phyloP scores from a whole-genome alignment of 1,140 invertebrate species.

The Mamestra configurata region DNA sequence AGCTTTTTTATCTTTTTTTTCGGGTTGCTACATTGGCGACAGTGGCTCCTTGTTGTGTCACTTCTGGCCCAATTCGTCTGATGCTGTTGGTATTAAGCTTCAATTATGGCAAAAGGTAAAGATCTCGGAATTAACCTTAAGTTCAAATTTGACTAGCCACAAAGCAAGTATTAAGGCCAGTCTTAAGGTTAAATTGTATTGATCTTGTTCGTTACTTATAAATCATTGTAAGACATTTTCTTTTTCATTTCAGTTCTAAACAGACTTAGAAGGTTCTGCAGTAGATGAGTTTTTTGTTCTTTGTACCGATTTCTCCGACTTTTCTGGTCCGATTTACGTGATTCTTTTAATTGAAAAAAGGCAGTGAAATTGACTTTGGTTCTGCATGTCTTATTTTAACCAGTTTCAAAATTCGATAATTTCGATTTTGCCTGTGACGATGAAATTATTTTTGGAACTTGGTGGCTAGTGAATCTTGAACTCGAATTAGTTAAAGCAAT shows the following conservation, averaged over 20 bases:
- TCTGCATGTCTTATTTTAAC: neutral
- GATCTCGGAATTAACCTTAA: conserved; percentile 59
- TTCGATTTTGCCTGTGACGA: no score
- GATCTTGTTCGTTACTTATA: conserved; percentile 6
- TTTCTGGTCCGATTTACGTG: neutral
- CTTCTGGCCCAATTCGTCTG: neutral
- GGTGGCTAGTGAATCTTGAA: neutral
- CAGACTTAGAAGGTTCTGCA: neutral
- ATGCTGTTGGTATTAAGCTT: neutral
- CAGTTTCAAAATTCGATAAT: no score
- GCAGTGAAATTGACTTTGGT: no score
- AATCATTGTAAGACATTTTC: neutral
- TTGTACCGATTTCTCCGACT: neutral
- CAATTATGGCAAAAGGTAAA: neutral
- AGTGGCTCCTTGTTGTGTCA: no score
- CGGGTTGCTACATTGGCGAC: no score
- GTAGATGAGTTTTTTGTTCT: neutral
- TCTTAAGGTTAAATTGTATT: conserved; percentile 50
- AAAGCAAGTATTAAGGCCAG: conserved; percentile 40
- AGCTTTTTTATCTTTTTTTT: no score
- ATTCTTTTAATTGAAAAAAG: no score
- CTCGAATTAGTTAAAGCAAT: neutral
- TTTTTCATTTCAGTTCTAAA: neutral
- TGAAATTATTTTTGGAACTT: neutral
- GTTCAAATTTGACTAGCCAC: conserved; percentile 50